phyloP scores from a whole-genome alignment of 2,888 invertebrate genomes.

The Macrostomum cliftonense region DNA sequence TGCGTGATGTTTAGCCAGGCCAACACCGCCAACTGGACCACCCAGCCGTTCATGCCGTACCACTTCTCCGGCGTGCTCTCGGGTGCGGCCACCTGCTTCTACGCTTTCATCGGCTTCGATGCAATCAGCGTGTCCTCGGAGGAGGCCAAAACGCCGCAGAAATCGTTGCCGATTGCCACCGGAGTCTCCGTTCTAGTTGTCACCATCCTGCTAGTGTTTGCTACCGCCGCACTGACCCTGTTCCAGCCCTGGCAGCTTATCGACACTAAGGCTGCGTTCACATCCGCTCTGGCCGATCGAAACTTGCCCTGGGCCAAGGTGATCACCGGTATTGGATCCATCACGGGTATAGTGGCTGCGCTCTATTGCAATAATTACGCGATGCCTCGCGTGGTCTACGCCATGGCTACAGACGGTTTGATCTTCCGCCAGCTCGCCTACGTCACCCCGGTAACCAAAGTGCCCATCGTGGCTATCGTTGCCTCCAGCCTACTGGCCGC shows the following conservation, averaged over 20 bases:
- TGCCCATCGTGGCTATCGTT: constrained; percentile 28
- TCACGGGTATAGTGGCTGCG: constrained; percentile 29
- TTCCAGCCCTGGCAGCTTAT: constrained; percentile 15
- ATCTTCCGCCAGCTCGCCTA: constrained; percentile 52
- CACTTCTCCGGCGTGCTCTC: constrained; percentile 34
- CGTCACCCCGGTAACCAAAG: constrained; percentile 56
- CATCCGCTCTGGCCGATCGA: constrained; percentile 23
- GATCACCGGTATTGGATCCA: constrained; percentile 27
- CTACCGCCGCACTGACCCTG: constrained; percentile 1
- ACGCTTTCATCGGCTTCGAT: constrained; percentile 38
- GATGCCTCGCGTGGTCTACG: constrained; percentile 64
- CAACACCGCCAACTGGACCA: constrained; percentile 60
- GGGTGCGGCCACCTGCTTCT: constrained; percentile 38
- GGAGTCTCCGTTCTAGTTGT: constrained; percentile 6
- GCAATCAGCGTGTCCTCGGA: constrained; percentile 37
- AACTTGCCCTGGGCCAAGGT: constrained; percentile 28
- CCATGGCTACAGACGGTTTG: constrained; percentile 72
- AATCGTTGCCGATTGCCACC: constrained; percentile 35
- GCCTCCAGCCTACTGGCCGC: constrained; percentile 26
- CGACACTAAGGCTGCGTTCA: constrained; percentile 25
- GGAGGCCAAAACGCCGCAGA: constrained; percentile 33
- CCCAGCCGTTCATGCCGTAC: constrained; percentile 31
- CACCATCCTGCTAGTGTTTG: constrained; percentile 5
- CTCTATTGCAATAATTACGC: constrained; percentile 62
- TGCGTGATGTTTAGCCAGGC: constrained; percentile 64